Percentiles rank a stretch among this genome's conserved stretches.
Evolutionary conservation across 2,113 vertebrate species (phyloP).

Genomic region (Tricholaema leucomelas): DNA sequence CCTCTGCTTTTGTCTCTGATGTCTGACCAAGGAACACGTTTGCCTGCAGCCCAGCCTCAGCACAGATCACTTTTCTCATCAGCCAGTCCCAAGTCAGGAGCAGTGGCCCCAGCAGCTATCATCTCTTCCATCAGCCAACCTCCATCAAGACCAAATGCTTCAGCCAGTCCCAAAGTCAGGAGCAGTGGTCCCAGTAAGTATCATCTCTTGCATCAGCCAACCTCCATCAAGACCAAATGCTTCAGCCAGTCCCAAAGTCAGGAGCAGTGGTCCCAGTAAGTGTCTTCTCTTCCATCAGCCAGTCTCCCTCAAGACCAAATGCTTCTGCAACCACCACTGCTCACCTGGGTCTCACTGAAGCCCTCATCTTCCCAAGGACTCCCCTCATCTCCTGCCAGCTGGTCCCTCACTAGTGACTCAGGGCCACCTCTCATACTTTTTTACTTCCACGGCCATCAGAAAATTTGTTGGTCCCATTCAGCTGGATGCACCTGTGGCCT

Average conservation of each 20-base stretch:
- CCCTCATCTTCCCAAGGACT: neutral
- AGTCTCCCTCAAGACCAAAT: neutral
- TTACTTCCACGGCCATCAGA: neutral
- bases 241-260: neutral
- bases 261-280: neutral
- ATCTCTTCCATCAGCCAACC: neutral
- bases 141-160: neutral
- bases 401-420: neutral
- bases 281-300: neutral
- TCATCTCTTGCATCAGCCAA: neutral
- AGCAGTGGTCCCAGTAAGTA: neutral
- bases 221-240: neutral
- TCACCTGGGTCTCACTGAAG: neutral
- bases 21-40: fast-evolving
- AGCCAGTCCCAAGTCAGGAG: neutral
- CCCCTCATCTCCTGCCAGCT: neutral
- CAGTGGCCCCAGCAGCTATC: neutral
- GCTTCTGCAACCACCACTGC: neutral
- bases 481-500: neutral
- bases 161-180: neutral
- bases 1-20: neutral
- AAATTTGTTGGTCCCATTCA: neutral
- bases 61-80: neutral
- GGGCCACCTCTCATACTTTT: neutral
- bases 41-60: neutral